Conservation (phyloP, 2,888 invertebrate species). For the Chromoteleia sp. region DNA sequence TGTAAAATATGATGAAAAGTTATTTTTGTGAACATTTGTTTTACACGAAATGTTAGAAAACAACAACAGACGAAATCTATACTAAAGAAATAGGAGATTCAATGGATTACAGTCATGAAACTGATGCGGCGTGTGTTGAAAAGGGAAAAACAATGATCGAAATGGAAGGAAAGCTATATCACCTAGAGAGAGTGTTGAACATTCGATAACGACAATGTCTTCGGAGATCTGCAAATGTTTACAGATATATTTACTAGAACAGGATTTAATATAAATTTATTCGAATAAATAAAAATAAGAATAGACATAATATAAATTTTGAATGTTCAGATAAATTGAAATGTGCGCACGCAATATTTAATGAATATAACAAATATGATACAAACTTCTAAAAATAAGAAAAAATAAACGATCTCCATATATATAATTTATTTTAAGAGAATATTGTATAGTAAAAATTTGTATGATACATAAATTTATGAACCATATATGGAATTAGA, state of each 20-base stretch:
- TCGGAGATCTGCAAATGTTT: slow-evolving; percentile 7
- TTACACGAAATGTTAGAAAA: not conserved
- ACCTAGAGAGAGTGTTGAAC: slow-evolving; percentile 10
- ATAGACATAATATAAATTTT: too few relatives aligned
- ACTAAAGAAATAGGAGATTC: slow-evolving; percentile 9
- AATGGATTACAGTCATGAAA: slow-evolving; percentile 15
- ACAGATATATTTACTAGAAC: not conserved
- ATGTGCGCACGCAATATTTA: too few relatives aligned
- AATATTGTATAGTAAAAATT: too few relatives aligned
- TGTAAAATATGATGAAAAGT: too few relatives aligned
- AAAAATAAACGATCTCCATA: too few relatives aligned
- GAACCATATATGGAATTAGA: too few relatives aligned
- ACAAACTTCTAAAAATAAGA: too few relatives aligned
- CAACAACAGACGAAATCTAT: not conserved
- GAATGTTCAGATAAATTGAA: too few relatives aligned
- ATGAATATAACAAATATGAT: too few relatives aligned
- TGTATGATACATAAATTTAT: too few relatives aligned
- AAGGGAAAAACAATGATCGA: slow-evolving; percentile 10
- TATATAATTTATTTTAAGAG: too few relatives aligned
- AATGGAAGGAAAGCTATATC: slow-evolving; percentile 15
- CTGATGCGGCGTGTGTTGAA: slow-evolving; percentile 12
- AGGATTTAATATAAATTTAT: not conserved
- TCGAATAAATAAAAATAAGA: not conserved
- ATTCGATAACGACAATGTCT: slow-evolving; percentile 17
- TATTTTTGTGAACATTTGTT: too few relatives aligned